phyloP scores from a whole-genome alignment of 2,797 vertebrate genomes.

The Takifugu ocellatus region DNA sequence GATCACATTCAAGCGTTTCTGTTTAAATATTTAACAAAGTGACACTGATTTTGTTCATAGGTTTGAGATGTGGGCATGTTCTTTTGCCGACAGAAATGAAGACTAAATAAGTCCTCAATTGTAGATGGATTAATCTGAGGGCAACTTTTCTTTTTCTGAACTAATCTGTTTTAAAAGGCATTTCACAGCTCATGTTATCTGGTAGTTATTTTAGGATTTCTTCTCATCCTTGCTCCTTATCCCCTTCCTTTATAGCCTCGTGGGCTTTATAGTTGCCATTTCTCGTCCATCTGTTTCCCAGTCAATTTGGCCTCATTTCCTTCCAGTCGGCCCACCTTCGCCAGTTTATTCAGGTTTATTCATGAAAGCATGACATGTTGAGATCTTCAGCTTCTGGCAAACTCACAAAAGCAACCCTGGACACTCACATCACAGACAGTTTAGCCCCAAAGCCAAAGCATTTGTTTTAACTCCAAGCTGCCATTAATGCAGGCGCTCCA shows the following conservation, averaged over 20 bases:
- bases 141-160: neutral
- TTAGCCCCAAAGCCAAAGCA: no score
- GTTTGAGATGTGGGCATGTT: no score
- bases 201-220: conserved; percentile 10
- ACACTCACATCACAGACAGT: neutral
- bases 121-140: no score
- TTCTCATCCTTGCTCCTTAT: conserved; percentile 17
- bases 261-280: conserved; percentile 39
- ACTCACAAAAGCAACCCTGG: neutral
- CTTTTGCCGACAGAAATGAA: no score
- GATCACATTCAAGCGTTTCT: neutral
- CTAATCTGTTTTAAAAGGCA: conserved; percentile 8
- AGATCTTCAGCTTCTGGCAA: conserved; percentile 46
- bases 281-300: conserved; percentile 60
- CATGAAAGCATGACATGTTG: conserved; percentile 50
- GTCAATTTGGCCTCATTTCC: conserved; percentile 68
- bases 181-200: conserved; percentile 10
- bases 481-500: no score
- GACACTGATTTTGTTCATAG: neutral
- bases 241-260: conserved; percentile 37
- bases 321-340: conserved; percentile 63
- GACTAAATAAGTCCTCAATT: no score
- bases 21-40: neutral
- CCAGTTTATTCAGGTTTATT: conserved; percentile 45
- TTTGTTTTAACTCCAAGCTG: no score